phyloP scores from a whole-genome alignment of 2,888 invertebrate genomes.

The Leptarthrus brevirostris region DNA sequence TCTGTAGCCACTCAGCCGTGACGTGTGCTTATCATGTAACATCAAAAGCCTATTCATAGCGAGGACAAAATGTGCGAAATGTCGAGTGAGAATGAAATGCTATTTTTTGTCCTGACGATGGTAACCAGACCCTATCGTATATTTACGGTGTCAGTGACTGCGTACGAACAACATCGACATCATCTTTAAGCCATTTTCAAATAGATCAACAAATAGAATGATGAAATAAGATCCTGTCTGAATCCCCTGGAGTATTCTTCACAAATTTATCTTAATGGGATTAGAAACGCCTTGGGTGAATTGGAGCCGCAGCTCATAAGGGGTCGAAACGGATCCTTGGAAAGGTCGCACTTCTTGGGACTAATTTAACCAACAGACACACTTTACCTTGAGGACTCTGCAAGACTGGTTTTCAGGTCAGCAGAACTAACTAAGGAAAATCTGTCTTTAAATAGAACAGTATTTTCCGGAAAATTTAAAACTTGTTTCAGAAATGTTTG shows the following conservation, averaged over 20 bases:
- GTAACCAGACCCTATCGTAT: neutral
- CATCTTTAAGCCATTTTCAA: conserved; percentile 16
- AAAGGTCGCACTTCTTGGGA: conserved; percentile 10
- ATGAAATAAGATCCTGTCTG: conserved; percentile 16
- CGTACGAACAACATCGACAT: neutral
- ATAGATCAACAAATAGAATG: conserved; percentile 17
- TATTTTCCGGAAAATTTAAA: too few relatives aligned
- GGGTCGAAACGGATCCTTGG: neutral
- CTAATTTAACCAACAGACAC: too few relatives aligned
- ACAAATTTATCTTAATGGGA: conserved; percentile 16
- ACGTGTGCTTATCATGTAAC: conserved; percentile 31
- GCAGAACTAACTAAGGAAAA: too few relatives aligned
- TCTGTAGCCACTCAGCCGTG: neutral
- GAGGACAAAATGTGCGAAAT: conserved; percentile 10
- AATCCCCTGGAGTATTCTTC: neutral
- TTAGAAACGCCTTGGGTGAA: neutral
- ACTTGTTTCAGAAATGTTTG: too few relatives aligned
- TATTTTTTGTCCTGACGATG: neutral
- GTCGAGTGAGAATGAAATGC: neutral
- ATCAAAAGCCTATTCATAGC: conserved; percentile 12
- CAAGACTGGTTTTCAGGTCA: too few relatives aligned
- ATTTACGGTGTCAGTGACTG: conserved; percentile 32
- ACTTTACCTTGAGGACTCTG: too few relatives aligned
- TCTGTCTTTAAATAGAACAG: too few relatives aligned
- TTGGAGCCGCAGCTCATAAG: neutral